phyloP scores from a whole-genome alignment of 2,888 invertebrate species.

The Pseudeuparius sepicola region DNA sequence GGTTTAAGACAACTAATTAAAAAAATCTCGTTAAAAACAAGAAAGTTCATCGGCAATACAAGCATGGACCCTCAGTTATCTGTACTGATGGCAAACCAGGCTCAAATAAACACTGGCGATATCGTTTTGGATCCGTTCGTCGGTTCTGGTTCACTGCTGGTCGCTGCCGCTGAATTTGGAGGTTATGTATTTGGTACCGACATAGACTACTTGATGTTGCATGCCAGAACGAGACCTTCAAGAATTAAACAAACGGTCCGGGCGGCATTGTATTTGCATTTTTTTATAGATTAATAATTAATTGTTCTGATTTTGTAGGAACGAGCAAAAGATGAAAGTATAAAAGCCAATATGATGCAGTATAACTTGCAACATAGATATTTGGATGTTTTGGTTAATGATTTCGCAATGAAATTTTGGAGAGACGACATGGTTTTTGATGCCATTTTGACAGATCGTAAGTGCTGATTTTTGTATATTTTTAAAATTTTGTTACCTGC shows the following conservation, averaged over 20 bases:
- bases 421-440: conserved; percentile 62
- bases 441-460: conserved; percentile 93
- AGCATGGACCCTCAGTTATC: conserved; percentile 97
- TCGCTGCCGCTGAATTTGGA: conserved; percentile 85
- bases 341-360: conserved; percentile 79
- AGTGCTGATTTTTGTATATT: no score
- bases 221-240: conserved; percentile 73
- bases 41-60: conserved; percentile 96
- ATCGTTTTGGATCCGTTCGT: conserved; percentile 93
- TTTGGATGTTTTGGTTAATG: conserved; percentile 83
- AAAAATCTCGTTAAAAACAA: conserved; percentile 72
- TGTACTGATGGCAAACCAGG: conserved; percentile 93
- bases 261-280: not conserved
- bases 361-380: conserved; percentile 69
- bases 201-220: conserved; percentile 90
- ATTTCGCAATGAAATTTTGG: conserved; percentile 82
- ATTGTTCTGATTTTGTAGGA: conserved; percentile 37
- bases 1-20: conserved; percentile 77
- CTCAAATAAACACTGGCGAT: conserved; percentile 58
- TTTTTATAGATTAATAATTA: conserved; percentile 2
- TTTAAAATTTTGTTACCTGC: no score
- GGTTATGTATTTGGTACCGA: conserved; percentile 80
- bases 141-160: conserved; percentile 69
- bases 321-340: conserved; percentile 74
- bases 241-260: conserved; percentile 67